phyloP scores from a whole-genome alignment of 2,888 invertebrate species.

The Thelaira solivaga region DNA sequence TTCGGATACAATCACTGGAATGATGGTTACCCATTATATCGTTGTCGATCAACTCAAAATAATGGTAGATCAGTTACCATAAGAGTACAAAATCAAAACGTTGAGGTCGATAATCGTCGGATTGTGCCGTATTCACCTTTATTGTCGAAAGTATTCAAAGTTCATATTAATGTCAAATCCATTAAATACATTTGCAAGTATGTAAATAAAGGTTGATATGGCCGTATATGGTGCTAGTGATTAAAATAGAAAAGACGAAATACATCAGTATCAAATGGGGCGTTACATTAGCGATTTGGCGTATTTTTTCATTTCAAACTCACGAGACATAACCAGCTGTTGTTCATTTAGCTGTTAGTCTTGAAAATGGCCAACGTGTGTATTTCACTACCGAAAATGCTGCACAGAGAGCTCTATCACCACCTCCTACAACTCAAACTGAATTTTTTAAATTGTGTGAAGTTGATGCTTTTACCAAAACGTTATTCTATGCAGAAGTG shows the following conservation, averaged over 20 bases:
- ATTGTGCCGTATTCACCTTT: constrained; percentile 53
- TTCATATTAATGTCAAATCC: too few species aligned
- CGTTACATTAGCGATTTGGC: constrained; percentile 56
- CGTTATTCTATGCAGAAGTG: constrained; percentile 32
- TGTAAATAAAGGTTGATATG: background rate
- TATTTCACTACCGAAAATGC: background rate
- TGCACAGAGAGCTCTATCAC: background rate
- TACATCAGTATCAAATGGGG: constrained; percentile 47
- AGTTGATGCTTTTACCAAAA: constrained; percentile 55
- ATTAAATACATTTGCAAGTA: too few species aligned
- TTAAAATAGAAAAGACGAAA: constrained; percentile 1
- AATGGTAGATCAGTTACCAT: background rate
- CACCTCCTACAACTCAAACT: background rate
- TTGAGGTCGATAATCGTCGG: constrained; percentile 43
- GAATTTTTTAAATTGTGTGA: background rate
- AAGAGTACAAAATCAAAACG: constrained; percentile 1
- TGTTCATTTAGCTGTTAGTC: background rate
- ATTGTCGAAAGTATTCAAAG: constrained; percentile 21
- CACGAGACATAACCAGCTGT: constrained; percentile 5
- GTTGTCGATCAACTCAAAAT: too few species aligned
- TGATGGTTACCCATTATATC: too few species aligned
- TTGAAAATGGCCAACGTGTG: background rate
- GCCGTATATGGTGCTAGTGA: too few species aligned
- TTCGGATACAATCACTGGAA: constrained; percentile 10
- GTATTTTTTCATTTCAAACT: constrained; percentile 12